Conservation (phyloP, 2,113 vertebrate species). For the Atractosteus spatula region DNA sequence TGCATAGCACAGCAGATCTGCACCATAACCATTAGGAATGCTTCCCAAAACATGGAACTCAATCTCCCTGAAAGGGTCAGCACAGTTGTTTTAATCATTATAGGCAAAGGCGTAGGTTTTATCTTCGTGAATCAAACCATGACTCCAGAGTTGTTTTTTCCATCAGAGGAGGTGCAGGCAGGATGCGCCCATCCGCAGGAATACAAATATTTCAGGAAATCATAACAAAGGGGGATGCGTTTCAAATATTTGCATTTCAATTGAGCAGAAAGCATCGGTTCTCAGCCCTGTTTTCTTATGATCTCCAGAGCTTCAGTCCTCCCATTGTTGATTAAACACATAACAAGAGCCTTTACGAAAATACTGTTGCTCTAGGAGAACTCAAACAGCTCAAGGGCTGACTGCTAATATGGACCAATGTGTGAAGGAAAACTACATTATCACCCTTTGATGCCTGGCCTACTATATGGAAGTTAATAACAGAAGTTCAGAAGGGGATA, state of each 20-base stretch:
- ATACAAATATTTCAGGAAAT: constrained; percentile 13
- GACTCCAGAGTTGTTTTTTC: constrained; percentile 43
- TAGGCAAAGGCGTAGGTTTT: constrained; percentile 27
- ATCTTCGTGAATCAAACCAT: constrained; percentile 39
- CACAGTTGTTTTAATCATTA: constrained; percentile 56
- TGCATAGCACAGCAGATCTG: background rate
- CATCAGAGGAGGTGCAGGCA: constrained; percentile 29
- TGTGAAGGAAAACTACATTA: too few species aligned
- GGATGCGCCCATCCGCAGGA: constrained; percentile 1
- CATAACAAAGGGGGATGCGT: constrained; percentile 21
- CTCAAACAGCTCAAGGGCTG: too few species aligned
- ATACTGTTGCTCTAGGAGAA: background rate
- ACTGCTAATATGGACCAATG: too few species aligned
- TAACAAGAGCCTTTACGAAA: constrained; percentile 40
- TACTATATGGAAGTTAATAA: too few species aligned
- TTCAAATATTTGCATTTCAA: constrained; percentile 53
- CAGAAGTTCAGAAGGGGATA: too few species aligned
- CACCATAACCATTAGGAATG: background rate
- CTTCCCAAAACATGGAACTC: background rate
- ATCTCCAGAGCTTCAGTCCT: constrained; percentile 38
- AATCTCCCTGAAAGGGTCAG: background rate
- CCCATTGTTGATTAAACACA: constrained; percentile 50
- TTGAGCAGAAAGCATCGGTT: constrained; percentile 39
- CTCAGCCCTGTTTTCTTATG: constrained; percentile 39
- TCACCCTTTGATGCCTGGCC: too few species aligned